Conservation (phyloP, 2,797 vertebrate genomes). For the Gambelia wislizenii region DNA sequence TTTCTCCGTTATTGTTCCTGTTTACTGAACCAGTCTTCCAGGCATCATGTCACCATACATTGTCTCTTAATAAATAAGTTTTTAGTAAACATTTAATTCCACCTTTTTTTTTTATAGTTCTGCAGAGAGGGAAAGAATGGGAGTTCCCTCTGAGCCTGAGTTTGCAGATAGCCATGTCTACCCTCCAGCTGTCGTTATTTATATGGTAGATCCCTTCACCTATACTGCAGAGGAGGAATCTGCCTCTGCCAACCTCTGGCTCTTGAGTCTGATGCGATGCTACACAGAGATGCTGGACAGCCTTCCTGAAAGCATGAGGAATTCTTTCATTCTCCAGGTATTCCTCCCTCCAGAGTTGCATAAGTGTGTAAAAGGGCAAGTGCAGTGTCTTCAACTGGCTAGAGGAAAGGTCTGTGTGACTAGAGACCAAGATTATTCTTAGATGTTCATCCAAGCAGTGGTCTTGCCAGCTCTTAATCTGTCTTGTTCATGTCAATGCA, state of each 20-base stretch:
- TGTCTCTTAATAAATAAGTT: neutral
- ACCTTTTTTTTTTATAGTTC: constrained; percentile 63
- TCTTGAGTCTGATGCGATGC: constrained; percentile 94
- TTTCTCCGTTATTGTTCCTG: neutral
- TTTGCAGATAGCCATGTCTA: constrained; percentile 88
- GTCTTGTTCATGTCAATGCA: neutral
- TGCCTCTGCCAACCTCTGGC: constrained; percentile 89
- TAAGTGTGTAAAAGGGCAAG: neutral
- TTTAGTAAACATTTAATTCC: neutral
- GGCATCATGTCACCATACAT: neutral
- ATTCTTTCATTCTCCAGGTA: constrained; percentile 94
- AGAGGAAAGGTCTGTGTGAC: no score
- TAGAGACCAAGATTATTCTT: rapidly evolving
- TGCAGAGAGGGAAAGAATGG: constrained; percentile 90
- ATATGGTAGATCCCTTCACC: constrained; percentile 95
- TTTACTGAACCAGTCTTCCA: no score
- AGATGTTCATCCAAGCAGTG: rapidly evolving
- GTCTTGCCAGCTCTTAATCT: neutral
- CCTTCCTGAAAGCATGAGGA: constrained; percentile 91
- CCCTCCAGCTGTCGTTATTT: constrained; percentile 93
- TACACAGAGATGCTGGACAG: constrained; percentile 94
- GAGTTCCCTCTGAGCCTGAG: constrained; percentile 91
- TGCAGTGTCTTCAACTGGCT: neutral
- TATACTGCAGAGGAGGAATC: constrained; percentile 87
- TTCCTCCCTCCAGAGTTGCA: neutral